These are phyloP conservation scores for Heteromormyrus szaboi DNA, from an alignment of 2,797 vertebrate species.

Conservation along the genomic window DNA sequence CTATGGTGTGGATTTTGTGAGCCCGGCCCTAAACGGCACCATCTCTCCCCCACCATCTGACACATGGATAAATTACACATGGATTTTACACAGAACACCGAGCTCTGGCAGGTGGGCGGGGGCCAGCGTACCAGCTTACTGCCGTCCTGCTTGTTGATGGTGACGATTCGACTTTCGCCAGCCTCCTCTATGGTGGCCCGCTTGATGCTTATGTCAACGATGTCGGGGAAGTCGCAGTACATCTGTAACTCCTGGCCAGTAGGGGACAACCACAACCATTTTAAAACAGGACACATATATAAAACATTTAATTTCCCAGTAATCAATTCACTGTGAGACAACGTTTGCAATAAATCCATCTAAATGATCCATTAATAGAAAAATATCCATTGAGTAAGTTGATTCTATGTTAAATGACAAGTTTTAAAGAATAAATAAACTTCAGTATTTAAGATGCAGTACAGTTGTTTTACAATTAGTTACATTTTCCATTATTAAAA, in stretches of 20 bases:
- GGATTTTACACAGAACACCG: not conserved
- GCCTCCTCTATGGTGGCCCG: conserved; percentile 82
- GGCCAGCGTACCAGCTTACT: not conserved
- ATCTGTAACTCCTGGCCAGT: conserved; percentile 72
- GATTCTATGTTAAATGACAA: not conserved
- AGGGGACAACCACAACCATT: not conserved
- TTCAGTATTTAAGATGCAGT: not conserved
- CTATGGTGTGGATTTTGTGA: not conserved
- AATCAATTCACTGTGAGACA: not conserved
- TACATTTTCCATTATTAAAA: not conserved
- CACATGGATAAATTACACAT: not conserved
- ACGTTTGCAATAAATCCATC: not conserved
- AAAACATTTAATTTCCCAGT: not conserved
- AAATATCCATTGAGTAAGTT: not conserved
- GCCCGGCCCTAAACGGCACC: not conserved
- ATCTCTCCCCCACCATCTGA: not conserved
- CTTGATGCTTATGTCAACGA: conserved; percentile 93
- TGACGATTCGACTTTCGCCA: conserved; percentile 82
- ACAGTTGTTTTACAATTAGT: not conserved
- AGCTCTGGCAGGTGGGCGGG: not conserved
- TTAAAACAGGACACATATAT: not conserved
- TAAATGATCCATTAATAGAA: not conserved
- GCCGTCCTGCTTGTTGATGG: conserved; percentile 68
- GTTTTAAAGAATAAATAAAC: not conserved
- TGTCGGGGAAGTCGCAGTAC: conserved; percentile 90